Conservation (phyloP, 2,888 invertebrate species). For the Limnephilus lunatus region DNA sequence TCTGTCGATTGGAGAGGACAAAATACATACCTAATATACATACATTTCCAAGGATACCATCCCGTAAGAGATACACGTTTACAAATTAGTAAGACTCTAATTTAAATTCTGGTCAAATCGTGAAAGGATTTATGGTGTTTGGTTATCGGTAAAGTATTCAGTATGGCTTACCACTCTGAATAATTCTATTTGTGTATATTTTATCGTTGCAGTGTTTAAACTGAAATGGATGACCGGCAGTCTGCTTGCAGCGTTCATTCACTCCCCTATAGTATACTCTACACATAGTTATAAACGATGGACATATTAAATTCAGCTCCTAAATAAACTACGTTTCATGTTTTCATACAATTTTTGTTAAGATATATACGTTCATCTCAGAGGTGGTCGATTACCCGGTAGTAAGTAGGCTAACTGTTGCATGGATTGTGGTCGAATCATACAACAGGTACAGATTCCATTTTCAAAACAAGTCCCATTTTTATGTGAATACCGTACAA, state of each 20-base stretch:
- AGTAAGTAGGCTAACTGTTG: not conserved
- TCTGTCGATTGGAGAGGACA: not conserved
- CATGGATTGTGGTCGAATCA: not conserved
- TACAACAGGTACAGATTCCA: not conserved
- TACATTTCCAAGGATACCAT: not conserved
- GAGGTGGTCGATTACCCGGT: not conserved
- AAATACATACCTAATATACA: not conserved
- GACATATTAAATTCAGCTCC: not conserved
- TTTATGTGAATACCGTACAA: too few relatives aligned
- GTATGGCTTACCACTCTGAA: conserved; percentile 7
- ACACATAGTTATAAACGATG: not conserved
- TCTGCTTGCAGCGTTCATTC: not conserved
- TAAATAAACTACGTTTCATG: not conserved
- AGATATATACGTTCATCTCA: not conserved
- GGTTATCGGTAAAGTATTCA: conserved; percentile 5
- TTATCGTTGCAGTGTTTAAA: conserved; percentile 21
- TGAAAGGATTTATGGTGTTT: not conserved
- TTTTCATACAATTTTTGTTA: not conserved
- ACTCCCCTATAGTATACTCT: not conserved
- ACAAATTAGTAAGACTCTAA: not conserved
- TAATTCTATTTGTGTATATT: conserved; percentile 27
- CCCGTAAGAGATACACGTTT: not conserved
- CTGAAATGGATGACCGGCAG: not conserved
- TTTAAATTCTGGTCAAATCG: conserved; percentile 10
- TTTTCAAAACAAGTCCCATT: not conserved